phyloP scores from a whole-genome alignment of 2,797 vertebrate genomes.

The Sphenodon punctatus region DNA sequence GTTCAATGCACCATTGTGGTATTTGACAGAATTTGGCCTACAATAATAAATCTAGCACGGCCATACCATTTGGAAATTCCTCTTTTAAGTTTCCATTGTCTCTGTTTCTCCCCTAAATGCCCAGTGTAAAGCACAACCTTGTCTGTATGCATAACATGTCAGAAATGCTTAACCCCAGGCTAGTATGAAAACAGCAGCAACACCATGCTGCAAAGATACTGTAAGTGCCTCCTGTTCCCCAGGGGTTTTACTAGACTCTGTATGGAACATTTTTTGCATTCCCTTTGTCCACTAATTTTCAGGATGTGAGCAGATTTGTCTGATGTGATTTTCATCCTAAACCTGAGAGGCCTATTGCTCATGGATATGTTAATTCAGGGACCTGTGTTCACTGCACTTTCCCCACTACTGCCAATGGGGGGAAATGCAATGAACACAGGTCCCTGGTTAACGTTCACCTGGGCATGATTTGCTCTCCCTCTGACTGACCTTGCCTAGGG shows the following conservation, averaged over 20 bases:
- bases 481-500: too few relatives aligned
- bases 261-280: constrained; percentile 44
- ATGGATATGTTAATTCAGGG: constrained; percentile 45
- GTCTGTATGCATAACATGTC: background rate
- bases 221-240: constrained; percentile 42
- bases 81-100: constrained; percentile 50
- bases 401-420: too few relatives aligned
- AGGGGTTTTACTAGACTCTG: constrained; percentile 29
- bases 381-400: constrained; percentile 28
- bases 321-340: constrained; percentile 39
- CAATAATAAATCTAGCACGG: constrained; percentile 14
- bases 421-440: background rate
- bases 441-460: too few relatives aligned
- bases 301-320: constrained; percentile 31
- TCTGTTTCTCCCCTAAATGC: constrained; percentile 44
- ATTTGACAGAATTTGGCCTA: constrained; percentile 15
- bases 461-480: too few relatives aligned
- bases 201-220: background rate
- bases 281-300: constrained; percentile 38
- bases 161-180: constrained; percentile 56
- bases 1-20: background rate
- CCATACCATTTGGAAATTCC: constrained; percentile 22
- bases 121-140: constrained; percentile 17
- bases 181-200: background rate
- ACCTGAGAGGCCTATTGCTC: constrained; percentile 34